These are phyloP conservation scores for Paramormyrops kingsleyae DNA, from an alignment of 2,113 vertebrate species.

Conservation along the genomic window DNA sequence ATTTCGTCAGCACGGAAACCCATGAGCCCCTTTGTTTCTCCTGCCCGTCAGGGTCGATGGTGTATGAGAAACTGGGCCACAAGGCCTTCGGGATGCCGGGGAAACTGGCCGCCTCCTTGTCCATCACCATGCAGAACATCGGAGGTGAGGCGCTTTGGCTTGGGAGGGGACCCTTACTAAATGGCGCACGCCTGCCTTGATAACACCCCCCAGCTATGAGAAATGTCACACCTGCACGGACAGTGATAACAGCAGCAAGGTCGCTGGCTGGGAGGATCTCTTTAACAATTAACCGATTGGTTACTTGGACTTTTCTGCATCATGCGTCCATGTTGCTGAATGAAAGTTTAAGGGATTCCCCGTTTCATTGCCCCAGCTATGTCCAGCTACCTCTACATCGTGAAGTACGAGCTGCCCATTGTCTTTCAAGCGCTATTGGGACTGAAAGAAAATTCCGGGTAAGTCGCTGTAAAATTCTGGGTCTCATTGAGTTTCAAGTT, in stretches of 20 bases:
- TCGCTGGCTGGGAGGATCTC: background rate
- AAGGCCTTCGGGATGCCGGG: constrained; percentile 90
- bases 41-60: constrained; percentile 68
- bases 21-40: background rate
- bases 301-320: background rate
- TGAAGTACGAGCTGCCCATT: constrained; percentile 96
- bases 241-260: background rate
- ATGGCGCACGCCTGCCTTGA: background rate
- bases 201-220: background rate
- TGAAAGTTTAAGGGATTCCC: background rate
- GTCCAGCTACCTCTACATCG: constrained; percentile 98
- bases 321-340: background rate
- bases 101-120: constrained; percentile 85
- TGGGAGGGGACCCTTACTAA: background rate
- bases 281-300: background rate
- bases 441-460: constrained; percentile 65
- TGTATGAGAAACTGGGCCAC: constrained; percentile 89
- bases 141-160: constrained; percentile 68
- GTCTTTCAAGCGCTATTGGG: constrained; percentile 82
- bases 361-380: constrained; percentile 71
- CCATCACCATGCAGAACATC: constrained; percentile 96
- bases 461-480: constrained; percentile 20
- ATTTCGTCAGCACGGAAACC: background rate
- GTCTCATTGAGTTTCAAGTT: background rate
- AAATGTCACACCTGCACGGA: background rate